Conservation (phyloP, 1,140 invertebrate species). For the Drosophila hydei region DNA sequence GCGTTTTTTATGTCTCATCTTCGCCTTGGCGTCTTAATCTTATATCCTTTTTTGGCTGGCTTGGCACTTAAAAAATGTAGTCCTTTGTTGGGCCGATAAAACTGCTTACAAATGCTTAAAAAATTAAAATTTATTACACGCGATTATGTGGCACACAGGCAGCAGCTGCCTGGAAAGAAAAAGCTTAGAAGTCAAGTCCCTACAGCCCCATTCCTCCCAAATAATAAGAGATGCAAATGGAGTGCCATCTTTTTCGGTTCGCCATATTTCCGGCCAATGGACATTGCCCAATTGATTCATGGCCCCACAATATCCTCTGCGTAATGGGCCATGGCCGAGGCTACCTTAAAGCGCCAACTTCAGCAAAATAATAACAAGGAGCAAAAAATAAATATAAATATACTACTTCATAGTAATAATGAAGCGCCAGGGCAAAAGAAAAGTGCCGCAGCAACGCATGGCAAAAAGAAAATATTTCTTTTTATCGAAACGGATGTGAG, state of each 20-base stretch:
- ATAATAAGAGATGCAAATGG: conserved; percentile 62
- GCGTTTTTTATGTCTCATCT: conserved; percentile 70
- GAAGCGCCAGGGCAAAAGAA: conserved; percentile 60
- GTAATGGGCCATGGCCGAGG: conserved; percentile 63
- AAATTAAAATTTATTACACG: conserved; percentile 83
- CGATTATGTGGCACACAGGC: conserved; percentile 50
- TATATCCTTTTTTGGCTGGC: conserved; percentile 77
- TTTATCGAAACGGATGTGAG: conserved; percentile 83
- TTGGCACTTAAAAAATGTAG: conserved; percentile 75
- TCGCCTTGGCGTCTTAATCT: conserved; percentile 72
- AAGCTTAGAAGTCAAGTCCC: conserved; percentile 9
- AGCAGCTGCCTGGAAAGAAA: neutral
- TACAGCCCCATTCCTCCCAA: neutral
- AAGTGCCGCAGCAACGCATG: conserved; percentile 67
- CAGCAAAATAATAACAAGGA: conserved; percentile 72
- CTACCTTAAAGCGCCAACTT: conserved; percentile 73
- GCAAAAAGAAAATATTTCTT: conserved; percentile 83
- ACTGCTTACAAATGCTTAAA: conserved; percentile 82
- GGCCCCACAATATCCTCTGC: conserved; percentile 77
- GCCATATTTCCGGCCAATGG: conserved; percentile 77
- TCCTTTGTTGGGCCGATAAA: conserved; percentile 78
- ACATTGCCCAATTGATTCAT: conserved; percentile 79
- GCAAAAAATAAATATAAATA: conserved; percentile 72
- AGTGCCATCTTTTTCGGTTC: conserved; percentile 68
- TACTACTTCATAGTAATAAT: conserved; percentile 69